Percentiles rank a stretch among this genome's conserved stretches.
phyloP scores from a whole-genome alignment of 2,797 vertebrate genomes.

The Brachyalestes nurse region DNA sequence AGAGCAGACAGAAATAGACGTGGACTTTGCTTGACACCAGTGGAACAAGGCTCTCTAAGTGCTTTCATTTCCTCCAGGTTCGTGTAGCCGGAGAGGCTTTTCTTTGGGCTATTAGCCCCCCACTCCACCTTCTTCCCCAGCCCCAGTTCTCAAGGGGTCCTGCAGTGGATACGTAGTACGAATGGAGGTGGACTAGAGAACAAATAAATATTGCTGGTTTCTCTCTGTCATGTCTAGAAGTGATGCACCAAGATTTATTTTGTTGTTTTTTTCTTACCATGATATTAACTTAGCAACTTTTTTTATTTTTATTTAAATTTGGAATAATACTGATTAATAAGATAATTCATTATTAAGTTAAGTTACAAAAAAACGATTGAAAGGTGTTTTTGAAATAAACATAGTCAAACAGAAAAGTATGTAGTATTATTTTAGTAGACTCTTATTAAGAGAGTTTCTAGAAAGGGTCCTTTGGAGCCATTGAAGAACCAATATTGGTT shows the following conservation, averaged over 20 bases:
- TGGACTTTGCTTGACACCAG: conserved; percentile 57
- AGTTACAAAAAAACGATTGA: background rate
- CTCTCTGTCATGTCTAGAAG: background rate
- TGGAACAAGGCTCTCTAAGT: conserved; percentile 58
- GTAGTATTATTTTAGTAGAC: background rate
- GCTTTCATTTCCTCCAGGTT: conserved; percentile 55
- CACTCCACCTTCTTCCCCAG: background rate
- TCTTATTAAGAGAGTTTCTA: background rate
- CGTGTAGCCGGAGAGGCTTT: conserved; percentile 31
- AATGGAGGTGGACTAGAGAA: background rate
- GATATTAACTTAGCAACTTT: no score
- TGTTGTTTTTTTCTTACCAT: no score
- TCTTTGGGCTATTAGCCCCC: conserved; percentile 50
- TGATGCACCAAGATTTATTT: background rate
- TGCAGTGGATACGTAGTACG: conserved; percentile 6
- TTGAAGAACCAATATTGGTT: background rate
- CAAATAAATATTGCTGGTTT: background rate
- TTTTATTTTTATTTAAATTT: background rate
- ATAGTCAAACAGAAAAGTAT: background rate
- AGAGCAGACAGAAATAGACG: conserved; percentile 53
- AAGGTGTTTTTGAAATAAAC: background rate
- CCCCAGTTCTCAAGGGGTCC: conserved; percentile 32
- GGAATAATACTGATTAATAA: background rate
- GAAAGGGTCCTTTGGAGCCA: background rate
- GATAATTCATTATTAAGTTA: no score